These are phyloP conservation scores for Bos taurus DNA, from an alignment of 2,113 vertebrate genomes.

Conservation along the genomic window DNA sequence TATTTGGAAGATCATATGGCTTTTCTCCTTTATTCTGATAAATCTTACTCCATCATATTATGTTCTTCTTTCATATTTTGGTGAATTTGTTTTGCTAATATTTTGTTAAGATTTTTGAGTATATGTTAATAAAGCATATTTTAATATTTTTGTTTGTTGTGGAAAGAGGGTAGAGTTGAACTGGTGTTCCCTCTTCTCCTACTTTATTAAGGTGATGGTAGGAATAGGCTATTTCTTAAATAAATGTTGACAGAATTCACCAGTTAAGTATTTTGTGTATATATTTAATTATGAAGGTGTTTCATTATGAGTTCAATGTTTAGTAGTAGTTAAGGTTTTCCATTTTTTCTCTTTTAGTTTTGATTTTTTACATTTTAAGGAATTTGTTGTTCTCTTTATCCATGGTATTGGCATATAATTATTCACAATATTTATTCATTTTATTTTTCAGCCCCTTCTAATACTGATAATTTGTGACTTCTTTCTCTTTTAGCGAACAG, in stretches of 20 bases:
- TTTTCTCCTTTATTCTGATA: not conserved
- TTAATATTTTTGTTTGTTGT: not conserved
- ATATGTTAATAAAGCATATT: not conserved
- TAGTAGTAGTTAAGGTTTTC: not conserved
- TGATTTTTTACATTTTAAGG: not conserved
- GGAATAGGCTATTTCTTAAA: not conserved
- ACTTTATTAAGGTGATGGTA: not conserved
- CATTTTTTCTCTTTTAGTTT: not conserved
- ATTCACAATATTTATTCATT: not conserved
- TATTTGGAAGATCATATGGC: not conserved
- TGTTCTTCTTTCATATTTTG: not conserved
- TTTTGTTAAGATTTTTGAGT: not conserved
- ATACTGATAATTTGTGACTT: not conserved
- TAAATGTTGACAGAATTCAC: not conserved
- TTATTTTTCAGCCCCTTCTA: not conserved
- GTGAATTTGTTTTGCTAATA: not conserved
- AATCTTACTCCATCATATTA: not conserved
- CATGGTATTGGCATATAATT: not conserved
- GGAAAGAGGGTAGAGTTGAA: not conserved
- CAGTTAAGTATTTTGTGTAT: not conserved
- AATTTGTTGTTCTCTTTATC: not conserved
- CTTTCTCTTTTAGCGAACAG: not conserved
- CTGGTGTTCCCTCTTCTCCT: not conserved
- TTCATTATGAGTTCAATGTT: not conserved
- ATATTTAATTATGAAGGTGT: not conserved